These are phyloP conservation scores for Thymelicus lineola DNA, from an alignment of 2,888 invertebrate genomes.

Conservation along the genomic window DNA sequence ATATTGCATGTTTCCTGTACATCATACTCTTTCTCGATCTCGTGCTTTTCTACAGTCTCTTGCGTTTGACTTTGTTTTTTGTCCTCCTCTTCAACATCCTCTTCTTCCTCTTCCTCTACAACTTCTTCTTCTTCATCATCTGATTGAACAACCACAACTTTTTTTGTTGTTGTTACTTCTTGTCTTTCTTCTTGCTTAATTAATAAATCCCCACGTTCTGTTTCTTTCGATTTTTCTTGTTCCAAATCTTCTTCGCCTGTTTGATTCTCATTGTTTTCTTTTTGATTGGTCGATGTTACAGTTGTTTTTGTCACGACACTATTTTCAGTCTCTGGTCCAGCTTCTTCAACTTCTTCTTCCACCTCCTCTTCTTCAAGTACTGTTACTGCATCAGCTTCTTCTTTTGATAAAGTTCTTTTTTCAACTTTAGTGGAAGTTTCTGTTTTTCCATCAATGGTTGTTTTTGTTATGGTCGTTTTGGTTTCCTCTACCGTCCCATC, in stretches of 20 bases:
- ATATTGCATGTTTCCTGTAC: slow-evolving; percentile 46
- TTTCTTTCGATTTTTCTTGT: slow-evolving; percentile 51
- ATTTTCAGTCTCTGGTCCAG: slow-evolving; percentile 34
- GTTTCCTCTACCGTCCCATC: slow-evolving; percentile 74
- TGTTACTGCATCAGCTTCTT: slow-evolving; percentile 54
- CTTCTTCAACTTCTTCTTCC: slow-evolving; percentile 50
- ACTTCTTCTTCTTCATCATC: slow-evolving; percentile 57
- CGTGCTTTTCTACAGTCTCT: slow-evolving; percentile 38
- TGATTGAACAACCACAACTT: slow-evolving; percentile 65
- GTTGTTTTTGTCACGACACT: slow-evolving; percentile 17
- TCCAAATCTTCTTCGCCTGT: slow-evolving; percentile 45
- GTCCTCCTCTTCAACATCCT: slow-evolving; percentile 45
- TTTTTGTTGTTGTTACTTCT: slow-evolving; percentile 66
- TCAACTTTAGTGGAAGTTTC: slow-evolving; percentile 76
- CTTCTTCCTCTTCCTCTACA: slow-evolving; percentile 54
- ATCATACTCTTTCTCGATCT: slow-evolving; percentile 46
- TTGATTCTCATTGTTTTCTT: slow-evolving; percentile 16
- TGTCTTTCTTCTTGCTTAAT: slow-evolving; percentile 68
- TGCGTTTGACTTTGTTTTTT: slow-evolving; percentile 40
- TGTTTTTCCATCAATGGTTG: slow-evolving; percentile 75
- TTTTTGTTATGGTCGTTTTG: slow-evolving; percentile 76
- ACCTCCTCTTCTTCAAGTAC: slow-evolving; percentile 64
- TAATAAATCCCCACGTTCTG: slow-evolving; percentile 50
- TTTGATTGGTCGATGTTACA: slow-evolving; percentile 36
- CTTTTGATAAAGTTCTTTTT: slow-evolving; percentile 72